phyloP scores from a whole-genome alignment of 2,113 vertebrate genomes.

The Pomatorhinus ruficollis region DNA sequence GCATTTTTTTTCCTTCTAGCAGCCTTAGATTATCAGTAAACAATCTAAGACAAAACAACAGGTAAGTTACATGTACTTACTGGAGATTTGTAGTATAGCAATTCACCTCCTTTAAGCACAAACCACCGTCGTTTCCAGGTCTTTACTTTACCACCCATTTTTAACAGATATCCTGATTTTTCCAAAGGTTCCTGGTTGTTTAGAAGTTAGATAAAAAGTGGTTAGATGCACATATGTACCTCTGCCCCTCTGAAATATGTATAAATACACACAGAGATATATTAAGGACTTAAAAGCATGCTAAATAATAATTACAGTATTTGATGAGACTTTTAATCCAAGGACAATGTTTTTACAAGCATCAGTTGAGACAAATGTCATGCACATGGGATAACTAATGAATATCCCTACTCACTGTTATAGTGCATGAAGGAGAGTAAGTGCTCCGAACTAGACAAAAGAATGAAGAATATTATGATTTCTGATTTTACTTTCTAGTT shows the following conservation, averaged over 20 bases:
- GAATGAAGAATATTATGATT: neutral
- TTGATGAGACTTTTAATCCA: neutral
- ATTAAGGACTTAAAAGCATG: neutral
- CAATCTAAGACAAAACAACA: neutral
- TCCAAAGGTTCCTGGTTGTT: conserved; percentile 88
- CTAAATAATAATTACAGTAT: neutral
- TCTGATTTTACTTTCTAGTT: neutral
- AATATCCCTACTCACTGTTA: neutral
- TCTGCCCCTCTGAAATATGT: neutral
- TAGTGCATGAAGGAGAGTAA: neutral
- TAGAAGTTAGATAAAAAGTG: neutral
- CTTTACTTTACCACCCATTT: conserved; percentile 96
- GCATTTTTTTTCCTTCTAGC: neutral
- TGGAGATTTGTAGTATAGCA: conserved; percentile 96
- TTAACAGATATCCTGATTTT: conserved; percentile 96
- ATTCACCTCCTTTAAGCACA: conserved; percentile 95
- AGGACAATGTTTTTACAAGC: neutral
- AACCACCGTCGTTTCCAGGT: conserved; percentile 98
- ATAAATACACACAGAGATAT: neutral
- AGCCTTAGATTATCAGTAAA: neutral
- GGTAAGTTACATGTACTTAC: conserved; percentile 74
- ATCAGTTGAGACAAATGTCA: neutral
- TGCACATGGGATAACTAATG: neutral
- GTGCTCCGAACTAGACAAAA: neutral
- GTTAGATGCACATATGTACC: neutral